These are phyloP conservation scores for Dermochelys coriacea DNA, from an alignment of 2,797 vertebrate species.

Conservation along the genomic window DNA sequence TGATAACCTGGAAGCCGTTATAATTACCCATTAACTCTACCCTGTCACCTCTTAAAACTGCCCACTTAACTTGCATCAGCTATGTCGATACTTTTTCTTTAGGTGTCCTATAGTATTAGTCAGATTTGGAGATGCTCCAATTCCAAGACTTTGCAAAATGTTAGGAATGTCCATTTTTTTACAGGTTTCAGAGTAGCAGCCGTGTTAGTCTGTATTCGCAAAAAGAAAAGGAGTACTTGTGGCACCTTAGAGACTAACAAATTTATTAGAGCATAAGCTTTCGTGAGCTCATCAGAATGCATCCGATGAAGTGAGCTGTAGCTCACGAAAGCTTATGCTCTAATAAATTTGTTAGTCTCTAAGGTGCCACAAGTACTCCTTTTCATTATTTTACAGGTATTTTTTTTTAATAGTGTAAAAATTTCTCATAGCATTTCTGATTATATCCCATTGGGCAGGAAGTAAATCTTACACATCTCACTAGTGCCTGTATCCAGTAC, in stretches of 20 bases:
- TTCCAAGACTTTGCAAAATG: background rate
- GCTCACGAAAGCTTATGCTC: too few species aligned
- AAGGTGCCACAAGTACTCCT: too few species aligned
- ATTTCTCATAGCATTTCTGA: conserved; percentile 17
- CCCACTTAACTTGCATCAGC: background rate
- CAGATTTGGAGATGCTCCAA: conserved; percentile 27
- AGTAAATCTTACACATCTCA: conserved; percentile 29
- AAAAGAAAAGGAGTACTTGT: too few species aligned
- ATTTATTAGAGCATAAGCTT: too few species aligned
- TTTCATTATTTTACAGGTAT: too few species aligned
- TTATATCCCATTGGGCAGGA: conserved; percentile 6
- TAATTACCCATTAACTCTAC: background rate
- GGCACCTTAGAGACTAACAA: too few species aligned
- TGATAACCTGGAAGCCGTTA: background rate
- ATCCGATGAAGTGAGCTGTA: too few species aligned
- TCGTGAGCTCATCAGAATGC: too few species aligned
- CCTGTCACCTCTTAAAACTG: conserved; percentile 20
- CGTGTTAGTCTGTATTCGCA: too few species aligned
- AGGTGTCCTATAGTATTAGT: background rate
- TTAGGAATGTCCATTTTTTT: conserved; percentile 26
- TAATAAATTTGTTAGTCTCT: too few species aligned
- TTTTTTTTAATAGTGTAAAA: background rate
- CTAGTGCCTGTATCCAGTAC: background rate
- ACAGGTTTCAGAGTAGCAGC: too few species aligned
- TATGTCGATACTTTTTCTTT: background rate